Conservation (phyloP, 2,113 vertebrate species). For the Eonycteris spelaea region DNA sequence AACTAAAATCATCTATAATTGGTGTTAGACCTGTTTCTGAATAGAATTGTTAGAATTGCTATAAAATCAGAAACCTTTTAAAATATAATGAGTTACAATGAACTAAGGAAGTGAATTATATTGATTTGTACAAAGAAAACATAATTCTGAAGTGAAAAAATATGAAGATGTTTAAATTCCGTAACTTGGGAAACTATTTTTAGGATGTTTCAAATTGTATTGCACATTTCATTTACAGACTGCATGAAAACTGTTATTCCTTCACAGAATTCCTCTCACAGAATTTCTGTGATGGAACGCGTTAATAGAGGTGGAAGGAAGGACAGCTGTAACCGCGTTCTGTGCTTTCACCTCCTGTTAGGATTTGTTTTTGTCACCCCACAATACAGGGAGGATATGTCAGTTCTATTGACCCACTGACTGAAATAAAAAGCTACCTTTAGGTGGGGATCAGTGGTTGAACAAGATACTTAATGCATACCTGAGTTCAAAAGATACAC, state of each 20-base stretch:
- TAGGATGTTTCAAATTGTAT: background rate
- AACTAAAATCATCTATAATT: background rate
- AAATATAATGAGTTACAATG: background rate
- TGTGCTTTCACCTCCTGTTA: background rate
- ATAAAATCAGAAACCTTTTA: background rate
- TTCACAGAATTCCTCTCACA: background rate
- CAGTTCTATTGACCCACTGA: background rate
- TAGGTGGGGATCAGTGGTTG: background rate
- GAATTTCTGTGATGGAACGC: background rate
- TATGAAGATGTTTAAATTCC: background rate
- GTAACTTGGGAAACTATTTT: background rate
- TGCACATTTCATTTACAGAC: background rate
- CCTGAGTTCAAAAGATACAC: background rate
- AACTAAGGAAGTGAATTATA: background rate
- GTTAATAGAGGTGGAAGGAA: background rate
- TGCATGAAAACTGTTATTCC: background rate
- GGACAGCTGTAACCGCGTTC: background rate
- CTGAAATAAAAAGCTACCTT: background rate
- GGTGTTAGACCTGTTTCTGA: background rate
- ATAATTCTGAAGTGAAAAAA: background rate
- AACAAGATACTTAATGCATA: background rate
- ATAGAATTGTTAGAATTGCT: conserved; percentile 18
- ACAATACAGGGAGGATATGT: background rate
- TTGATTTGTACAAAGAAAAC: background rate
- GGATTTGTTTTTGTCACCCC: background rate